These are phyloP conservation scores for Brachionus plicatilis DNA, from an alignment of 1,140 invertebrate genomes.

Conservation along the genomic window DNA sequence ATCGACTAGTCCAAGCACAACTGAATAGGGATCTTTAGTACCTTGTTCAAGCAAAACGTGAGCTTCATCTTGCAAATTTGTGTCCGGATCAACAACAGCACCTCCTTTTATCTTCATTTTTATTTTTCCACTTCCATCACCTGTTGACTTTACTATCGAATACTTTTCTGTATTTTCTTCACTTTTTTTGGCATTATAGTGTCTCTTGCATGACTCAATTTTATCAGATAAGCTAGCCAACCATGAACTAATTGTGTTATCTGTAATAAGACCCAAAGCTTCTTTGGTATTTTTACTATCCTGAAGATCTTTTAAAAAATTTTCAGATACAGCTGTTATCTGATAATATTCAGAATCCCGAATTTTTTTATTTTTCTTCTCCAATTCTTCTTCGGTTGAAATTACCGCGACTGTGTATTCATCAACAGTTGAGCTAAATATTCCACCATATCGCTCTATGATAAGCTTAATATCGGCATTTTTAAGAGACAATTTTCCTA, in stretches of 20 bases:
- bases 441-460: slow-evolving; percentile 18
- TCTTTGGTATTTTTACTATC: slow-evolving; percentile 61
- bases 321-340: slow-evolving; percentile 72
- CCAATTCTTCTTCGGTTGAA: slow-evolving; percentile 52
- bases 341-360: slow-evolving; percentile 64
- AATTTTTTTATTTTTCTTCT: slow-evolving; percentile 66
- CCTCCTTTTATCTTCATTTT: slow-evolving; percentile 69
- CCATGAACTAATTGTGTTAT: slow-evolving; percentile 42
- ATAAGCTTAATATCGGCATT: slow-evolving; percentile 15
- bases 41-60: slow-evolving; percentile 66
- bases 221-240: slow-evolving; percentile 21
- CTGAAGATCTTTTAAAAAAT: slow-evolving; percentile 62
- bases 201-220: neutral
- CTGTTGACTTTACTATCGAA: neutral
- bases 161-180: slow-evolving; percentile 12
- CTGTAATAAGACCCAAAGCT: slow-evolving; percentile 55
- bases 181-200: neutral
- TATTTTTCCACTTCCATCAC: slow-evolving; percentile 48
- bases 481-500: slow-evolving; percentile 15
- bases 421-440: neutral
- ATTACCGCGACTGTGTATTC: neutral
- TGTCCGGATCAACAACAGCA: slow-evolving; percentile 81
- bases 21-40: slow-evolving; percentile 63
- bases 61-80: slow-evolving; percentile 68
- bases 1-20: slow-evolving; percentile 76